phyloP scores from a whole-genome alignment of 2,797 vertebrate species.

The Sebastes nivosus region DNA sequence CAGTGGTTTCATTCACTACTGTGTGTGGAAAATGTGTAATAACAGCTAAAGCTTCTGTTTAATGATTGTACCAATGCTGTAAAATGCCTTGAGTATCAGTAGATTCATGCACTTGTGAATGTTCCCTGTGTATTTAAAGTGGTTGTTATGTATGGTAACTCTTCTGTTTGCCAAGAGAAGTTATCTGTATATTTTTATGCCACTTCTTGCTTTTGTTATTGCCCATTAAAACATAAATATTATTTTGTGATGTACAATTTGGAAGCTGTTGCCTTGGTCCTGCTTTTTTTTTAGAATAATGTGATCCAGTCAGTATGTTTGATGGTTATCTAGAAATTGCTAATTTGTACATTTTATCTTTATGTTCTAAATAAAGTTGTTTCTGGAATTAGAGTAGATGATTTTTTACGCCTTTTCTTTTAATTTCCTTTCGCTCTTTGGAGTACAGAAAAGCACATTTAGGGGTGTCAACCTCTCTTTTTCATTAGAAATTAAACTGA shows the following conservation, averaged over 20 bases:
- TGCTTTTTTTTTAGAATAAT: slow-evolving; percentile 1
- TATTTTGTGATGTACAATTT: slow-evolving; percentile 29
- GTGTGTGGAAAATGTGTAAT: not conserved
- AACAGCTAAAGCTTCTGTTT: not conserved
- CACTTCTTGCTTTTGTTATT: slow-evolving; percentile 6
- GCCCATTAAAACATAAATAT: not conserved
- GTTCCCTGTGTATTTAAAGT: slow-evolving; percentile 27
- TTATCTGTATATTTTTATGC: slow-evolving; percentile 16
- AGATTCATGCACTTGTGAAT: slow-evolving; percentile 13
- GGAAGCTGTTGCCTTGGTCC: slow-evolving; percentile 14
- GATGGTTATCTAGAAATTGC: not conserved
- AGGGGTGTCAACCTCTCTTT: not conserved
- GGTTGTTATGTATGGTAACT: slow-evolving; percentile 20
- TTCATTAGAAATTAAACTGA: not conserved
- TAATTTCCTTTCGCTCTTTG: not conserved
- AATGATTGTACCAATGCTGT: slow-evolving; percentile 4
- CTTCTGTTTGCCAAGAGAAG: not conserved
- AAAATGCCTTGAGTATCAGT: not conserved
- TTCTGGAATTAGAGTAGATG: not conserved
- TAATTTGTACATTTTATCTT: slow-evolving; percentile 10
- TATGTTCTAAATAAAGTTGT: slow-evolving; percentile 56
- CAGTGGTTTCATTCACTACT: not conserved
- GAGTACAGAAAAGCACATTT: not conserved
- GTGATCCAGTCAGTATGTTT: slow-evolving; percentile 31
- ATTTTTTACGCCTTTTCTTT: not conserved